These are phyloP conservation scores for Podarcis raffonei DNA, from an alignment of 2,113 vertebrate genomes.

Conservation along the genomic window DNA sequence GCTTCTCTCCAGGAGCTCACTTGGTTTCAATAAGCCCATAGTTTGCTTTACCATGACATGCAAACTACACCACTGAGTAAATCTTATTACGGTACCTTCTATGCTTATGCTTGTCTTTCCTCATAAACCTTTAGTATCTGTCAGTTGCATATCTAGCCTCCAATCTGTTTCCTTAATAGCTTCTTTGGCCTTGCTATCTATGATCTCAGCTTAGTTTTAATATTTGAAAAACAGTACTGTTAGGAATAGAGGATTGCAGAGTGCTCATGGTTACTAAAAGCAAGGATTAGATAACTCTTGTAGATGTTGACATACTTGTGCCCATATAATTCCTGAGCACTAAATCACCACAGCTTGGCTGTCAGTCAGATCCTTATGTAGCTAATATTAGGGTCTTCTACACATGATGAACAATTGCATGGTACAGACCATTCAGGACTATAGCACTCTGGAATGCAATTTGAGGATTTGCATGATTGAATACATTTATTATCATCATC, in stretches of 20 bases:
- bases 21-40: no score
- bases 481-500: neutral
- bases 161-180: accelerated
- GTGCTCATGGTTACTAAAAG: neutral
- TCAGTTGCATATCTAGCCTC: neutral
- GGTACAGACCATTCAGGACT: neutral
- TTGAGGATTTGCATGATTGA: neutral
- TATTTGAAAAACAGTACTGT: slow-evolving; percentile 4
- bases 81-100: neutral
- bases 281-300: neutral
- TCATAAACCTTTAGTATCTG: accelerated
- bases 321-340: neutral
- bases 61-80: no score
- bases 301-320: neutral
- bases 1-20: no score
- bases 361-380: neutral
- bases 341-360: slow-evolving; percentile 18
- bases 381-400: neutral
- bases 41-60: no score
- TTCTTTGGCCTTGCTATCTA: slow-evolving; percentile 13
- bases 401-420: neutral
- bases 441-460: neutral
- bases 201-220: slow-evolving; percentile 37
- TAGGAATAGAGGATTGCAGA: slow-evolving; percentile 25
- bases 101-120: neutral